These are phyloP conservation scores for Pammene fasciana DNA, from an alignment of 2,888 invertebrate genomes.

Conservation along the genomic window DNA sequence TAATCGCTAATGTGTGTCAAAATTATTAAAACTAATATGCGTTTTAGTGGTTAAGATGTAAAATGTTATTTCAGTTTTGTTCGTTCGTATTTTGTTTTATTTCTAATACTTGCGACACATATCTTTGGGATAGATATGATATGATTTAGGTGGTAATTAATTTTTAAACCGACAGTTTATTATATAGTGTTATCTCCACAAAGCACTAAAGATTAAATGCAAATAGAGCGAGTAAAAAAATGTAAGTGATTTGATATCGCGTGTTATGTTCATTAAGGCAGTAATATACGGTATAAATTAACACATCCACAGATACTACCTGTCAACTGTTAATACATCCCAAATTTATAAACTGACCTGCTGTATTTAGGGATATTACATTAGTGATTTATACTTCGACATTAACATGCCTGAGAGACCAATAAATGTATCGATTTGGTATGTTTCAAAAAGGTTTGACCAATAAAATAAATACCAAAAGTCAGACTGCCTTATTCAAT, in stretches of 20 bases:
- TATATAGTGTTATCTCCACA: constrained; percentile 3
- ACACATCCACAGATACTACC: constrained; percentile 45
- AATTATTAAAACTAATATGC: constrained; percentile 34
- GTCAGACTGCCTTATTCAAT: constrained; percentile 50
- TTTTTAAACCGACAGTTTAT: not conserved
- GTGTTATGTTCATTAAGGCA: constrained; percentile 42
- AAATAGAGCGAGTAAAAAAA: constrained; percentile 31
- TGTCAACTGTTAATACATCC: constrained; percentile 67
- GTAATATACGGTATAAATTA: constrained; percentile 41
- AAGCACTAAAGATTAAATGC: constrained; percentile 38
- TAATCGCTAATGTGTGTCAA: constrained; percentile 34
- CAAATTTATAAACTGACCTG: constrained; percentile 68
- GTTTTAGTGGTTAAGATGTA: constrained; percentile 28
- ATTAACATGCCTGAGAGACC: constrained; percentile 66
- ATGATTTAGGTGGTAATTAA: too few species aligned
- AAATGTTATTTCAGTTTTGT: constrained; percentile 25
- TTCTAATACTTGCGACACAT: constrained; percentile 6
- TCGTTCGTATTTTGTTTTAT: constrained; percentile 14
- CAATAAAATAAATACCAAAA: constrained; percentile 65
- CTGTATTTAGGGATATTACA: constrained; percentile 73
- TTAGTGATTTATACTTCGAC: constrained; percentile 76
- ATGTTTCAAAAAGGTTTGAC: constrained; percentile 65
- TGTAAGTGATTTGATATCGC: constrained; percentile 35
- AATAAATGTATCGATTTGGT: constrained; percentile 72
- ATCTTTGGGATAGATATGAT: not conserved